phyloP scores from a whole-genome alignment of 2,797 vertebrate genomes.

The Sebastes steindachneri region DNA sequence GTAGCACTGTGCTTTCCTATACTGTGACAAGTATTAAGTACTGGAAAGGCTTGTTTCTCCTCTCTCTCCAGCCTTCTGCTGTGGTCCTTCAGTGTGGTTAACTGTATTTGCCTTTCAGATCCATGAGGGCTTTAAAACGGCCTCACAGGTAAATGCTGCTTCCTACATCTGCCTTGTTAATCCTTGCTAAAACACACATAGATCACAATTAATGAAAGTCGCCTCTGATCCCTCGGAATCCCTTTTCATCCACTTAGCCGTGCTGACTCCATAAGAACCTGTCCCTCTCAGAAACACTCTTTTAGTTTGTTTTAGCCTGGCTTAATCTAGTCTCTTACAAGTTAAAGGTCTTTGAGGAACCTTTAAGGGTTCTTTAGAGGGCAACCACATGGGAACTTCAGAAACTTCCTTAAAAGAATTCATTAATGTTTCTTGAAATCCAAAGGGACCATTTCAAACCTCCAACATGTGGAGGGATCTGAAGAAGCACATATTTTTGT shows the following conservation, averaged over 20 bases:
- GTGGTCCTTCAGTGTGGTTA: neutral
- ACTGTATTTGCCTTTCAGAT: constrained; percentile 46
- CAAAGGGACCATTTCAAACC: neutral
- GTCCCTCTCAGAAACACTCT: constrained; percentile 4
- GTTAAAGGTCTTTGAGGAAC: constrained; percentile 33
- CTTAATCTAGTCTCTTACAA: constrained; percentile 39
- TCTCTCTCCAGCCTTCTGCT: neutral
- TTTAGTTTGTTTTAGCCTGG: constrained; percentile 31
- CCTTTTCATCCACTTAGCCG: constrained; percentile 31
- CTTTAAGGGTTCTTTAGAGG: constrained; percentile 33
- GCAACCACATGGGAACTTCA: neutral
- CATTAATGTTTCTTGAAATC: constrained; percentile 25
- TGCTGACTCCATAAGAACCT: neutral
- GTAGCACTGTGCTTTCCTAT: too few relatives aligned
- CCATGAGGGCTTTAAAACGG: constrained; percentile 7
- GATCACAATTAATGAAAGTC: constrained; percentile 56
- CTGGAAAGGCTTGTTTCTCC: neutral
- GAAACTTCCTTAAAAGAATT: neutral
- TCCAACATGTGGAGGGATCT: neutral
- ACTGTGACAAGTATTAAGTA: too few relatives aligned
- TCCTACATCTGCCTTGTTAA: constrained; percentile 52
- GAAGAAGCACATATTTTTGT: neutral
- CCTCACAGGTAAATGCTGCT: constrained; percentile 27
- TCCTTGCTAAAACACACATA: constrained; percentile 60
- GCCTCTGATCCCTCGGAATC: constrained; percentile 13